Percentiles rank a stretch among this genome's conserved stretches.
Conservation (phyloP, 2,113 vertebrate species). For the Seriola quinqueradiata region DNA sequence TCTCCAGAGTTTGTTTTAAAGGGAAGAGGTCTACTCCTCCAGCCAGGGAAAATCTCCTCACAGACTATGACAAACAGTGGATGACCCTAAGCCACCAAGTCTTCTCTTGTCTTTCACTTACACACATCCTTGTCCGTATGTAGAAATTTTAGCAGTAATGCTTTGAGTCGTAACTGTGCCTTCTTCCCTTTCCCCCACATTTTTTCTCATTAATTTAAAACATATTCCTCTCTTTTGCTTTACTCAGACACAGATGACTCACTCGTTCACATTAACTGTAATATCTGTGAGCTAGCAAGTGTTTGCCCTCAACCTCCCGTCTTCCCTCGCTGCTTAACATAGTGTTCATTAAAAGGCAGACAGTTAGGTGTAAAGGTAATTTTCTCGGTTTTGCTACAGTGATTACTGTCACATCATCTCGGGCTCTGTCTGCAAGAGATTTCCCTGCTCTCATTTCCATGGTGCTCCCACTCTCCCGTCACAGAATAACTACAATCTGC, state of each 20-base stretch:
- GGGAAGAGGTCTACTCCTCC: background rate
- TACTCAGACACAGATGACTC: slow-evolving; percentile 11
- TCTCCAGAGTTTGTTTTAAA: background rate
- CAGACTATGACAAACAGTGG: background rate
- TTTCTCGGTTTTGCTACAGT: slow-evolving; percentile 27
- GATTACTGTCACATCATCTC: slow-evolving; percentile 8
- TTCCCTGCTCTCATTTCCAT: slow-evolving; percentile 25
- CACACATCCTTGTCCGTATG: no score
- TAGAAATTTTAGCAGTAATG: background rate
- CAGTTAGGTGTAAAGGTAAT: slow-evolving; percentile 22
- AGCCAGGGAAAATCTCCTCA: no score
- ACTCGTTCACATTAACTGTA: slow-evolving; percentile 25
- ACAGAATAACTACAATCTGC: background rate
- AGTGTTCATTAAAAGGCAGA: slow-evolving; percentile 45
- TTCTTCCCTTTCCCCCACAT: background rate
- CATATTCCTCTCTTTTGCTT: background rate
- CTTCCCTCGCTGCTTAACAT: slow-evolving; percentile 24
- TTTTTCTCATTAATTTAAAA: slow-evolving; percentile 17
- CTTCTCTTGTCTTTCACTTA: background rate
- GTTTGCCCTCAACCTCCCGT: slow-evolving; percentile 3
- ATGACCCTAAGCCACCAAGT: background rate
- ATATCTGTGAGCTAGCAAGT: slow-evolving; percentile 8
- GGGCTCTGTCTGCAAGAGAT: background rate
- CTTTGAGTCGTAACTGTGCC: background rate
- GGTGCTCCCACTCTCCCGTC: slow-evolving; percentile 5